Evolutionary conservation across 2,888 invertebrate genomes (phyloP).

Genomic region (Lordiphosa fenestrarum): DNA sequence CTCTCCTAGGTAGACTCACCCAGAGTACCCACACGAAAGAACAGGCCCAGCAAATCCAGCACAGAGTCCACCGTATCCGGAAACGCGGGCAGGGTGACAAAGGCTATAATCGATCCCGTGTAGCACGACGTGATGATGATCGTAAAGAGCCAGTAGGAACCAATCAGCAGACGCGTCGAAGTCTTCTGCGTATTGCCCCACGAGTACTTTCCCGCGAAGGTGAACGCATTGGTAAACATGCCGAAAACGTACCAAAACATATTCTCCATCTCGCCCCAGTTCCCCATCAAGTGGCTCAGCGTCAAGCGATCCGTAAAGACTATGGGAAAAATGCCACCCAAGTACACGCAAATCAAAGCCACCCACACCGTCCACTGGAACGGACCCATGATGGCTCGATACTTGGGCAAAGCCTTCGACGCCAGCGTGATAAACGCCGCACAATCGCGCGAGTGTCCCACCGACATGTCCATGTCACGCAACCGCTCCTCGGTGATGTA

Average conservation of each 20-base stretch:
- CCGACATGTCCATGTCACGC: constrained; percentile 83
- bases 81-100: constrained; percentile 89
- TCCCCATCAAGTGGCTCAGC: constrained; percentile 84
- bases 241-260: constrained; percentile 95
- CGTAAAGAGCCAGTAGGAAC: constrained; percentile 91
- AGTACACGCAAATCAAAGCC: constrained; percentile 85
- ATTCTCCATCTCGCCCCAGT: constrained; percentile 88
- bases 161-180: constrained; percentile 87
- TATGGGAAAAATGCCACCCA: constrained; percentile 88
- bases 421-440: constrained; percentile 88
- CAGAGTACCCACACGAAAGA: constrained; percentile 87
- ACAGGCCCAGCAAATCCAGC: constrained; percentile 84
- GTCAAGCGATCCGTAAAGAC: constrained; percentile 88
- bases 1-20: constrained; percentile 80
- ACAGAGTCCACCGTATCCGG: constrained; percentile 88
- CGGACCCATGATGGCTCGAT: constrained; percentile 91
- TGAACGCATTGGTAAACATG: constrained; percentile 91
- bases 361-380: constrained; percentile 92
- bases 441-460: constrained; percentile 87
- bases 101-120: constrained; percentile 91
- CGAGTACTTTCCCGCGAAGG: constrained; percentile 85
- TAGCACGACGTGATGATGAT: constrained; percentile 92
- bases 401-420: constrained; percentile 89
- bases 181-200: constrained; percentile 86
- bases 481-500: constrained; percentile 83